Base-by-base conservation (phyloP, 2,113 vertebrate species). In the Polypterus senegalus region DNA sequence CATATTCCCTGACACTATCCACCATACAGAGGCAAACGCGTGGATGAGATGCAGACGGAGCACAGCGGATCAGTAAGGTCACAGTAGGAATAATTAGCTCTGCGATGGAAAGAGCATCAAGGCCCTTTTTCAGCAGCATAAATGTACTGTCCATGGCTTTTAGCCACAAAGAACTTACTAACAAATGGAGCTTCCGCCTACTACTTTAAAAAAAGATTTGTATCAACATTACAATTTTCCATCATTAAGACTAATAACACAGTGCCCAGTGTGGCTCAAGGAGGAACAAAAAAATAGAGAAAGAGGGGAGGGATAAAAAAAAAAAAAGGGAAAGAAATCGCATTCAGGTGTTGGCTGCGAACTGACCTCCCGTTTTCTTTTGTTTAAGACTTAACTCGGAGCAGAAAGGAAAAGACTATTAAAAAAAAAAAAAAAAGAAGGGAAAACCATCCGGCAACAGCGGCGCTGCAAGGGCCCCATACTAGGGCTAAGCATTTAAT, bases 171-270 rank as follows among this genome's bases (percentile, higher is more conserved):
- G 91, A 98, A 97, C 93, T 98, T 97, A 92, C 92, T 92, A 94
- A 96, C 93, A 97, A 98, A 98, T 97, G 90, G 92, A 93, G 93
- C 93, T 98, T 94, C 94, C 93, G 94, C 93, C 94, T 96, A 94
- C 94, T 94, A 97, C 94, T 97, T 94, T 94, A 92, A 86, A 84
- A 86, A 92, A 89, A 92, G 94, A 97, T 96, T 96, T 97, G 92
- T 96, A 98, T 98, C 96, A 97, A 97, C 94, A 97, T 94, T 97
- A 97, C 96, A 97, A 98, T 98, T 97, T 98, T 98, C 94, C 92
- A 93, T 98, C 94, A 98, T 98, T 98, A 98, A 94, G 90, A 93
- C 94, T 98, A 98, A 98, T 98, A 94, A 97, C 90, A 95, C 91
- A 92, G 89, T 92, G 91, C 90, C 91, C 93, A 86, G 89, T 88